Evolutionary conservation across 2,888 invertebrate species (phyloP), one percentile per base, ranked within the genome.

Genomic region (Idaea biselata): DNA sequence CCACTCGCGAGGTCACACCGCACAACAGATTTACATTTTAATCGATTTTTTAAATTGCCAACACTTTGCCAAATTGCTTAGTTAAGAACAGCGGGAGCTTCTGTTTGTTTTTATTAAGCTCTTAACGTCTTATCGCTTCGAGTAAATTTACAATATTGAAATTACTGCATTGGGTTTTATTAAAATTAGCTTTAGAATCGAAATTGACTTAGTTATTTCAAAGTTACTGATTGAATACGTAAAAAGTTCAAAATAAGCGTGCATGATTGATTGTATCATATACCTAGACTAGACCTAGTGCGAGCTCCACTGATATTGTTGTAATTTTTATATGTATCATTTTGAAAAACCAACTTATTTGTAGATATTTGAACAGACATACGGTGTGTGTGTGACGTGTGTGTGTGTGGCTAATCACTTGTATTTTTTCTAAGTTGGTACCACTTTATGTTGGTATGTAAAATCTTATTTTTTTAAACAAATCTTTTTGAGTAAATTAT

Each of bases 1-100:
- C 60, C 55, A 55, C 14, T n/a, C 56, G 56, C 56, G 63, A 62
- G 65, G 59, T 63, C 65, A 71, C 66, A 67, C 63, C 65, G 62
- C 61, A 64, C 63, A 54, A 63, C 68, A 63, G 64, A 70, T 72
- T 72, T 68, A 68, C 70, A 72, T 72, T 68, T 68, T 68, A 72
- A 72, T 72, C 68, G 71, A 65, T 70, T 72, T 68, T 70, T 64
- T 70, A 65, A 67, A 72, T 68, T 68, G 68, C 63, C 64, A 66
- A 67, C 64, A 71, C 63, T 71, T 68, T 69, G 60, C 67, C 65
- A 70, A 70, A 68, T 70, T 63, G 67, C 63, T 67, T 66, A 63
- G 63, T 64, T 63, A 56, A 60, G 60, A 58, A 60, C 60, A 58
- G 54, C 59, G 58, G 58, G 16, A 18, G 18, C 58, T 32, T 63